Base-by-base conservation (phyloP, 2,113 vertebrate species). In the Hyla sarda region DNA sequence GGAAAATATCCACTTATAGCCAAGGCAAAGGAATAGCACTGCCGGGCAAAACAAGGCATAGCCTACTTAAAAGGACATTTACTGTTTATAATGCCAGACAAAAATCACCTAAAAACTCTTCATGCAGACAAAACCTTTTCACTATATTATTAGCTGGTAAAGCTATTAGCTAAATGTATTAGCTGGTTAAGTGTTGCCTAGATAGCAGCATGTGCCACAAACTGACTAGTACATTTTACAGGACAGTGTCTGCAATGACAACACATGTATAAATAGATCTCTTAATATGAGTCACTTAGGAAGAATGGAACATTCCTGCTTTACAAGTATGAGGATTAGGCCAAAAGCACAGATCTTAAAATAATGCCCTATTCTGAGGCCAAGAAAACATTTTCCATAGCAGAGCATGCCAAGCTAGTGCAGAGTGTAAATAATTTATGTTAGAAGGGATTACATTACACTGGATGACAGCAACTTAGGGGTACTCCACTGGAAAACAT, bases 231-330 rank as follows among this genome's bases (percentile, higher is more conserved):
- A 17, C 13, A 65, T 13, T 48, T 81, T 81, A 47, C 47, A 23
- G 10, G 78, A 41, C 34, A 28, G 34, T 5, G 19, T 9, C n/a
- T 67, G 79, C 19, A 58, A 67, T 25, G 41, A 67, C 79, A 67
- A 45, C 56, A 21, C 16, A 25, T 21, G 47, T 75, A 84, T 60
- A 84, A 76, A 84, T 60, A 84, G 54, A 75, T n/a, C 34, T 48
- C 37, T 72, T n/a, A 5, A 14, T 19, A 58, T 47, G 71, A 84
- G 23, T 84, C 82, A 75, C 52, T 75, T 47, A 2, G 17, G 14
- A 60, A 47, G 21, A 41, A 34, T 23, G 25, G 37, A 47, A 45
- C 82, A 84, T 84, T 74, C 82, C 52, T 47, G 71, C 82, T 60
- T 58, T 17, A 32, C 54, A 56, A 58, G 52, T 34, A 58, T 1